A percentile compares a stretch with the other conserved stretches of the same genome.
phyloP scores from a whole-genome alignment of 2,113 vertebrate species.

The Promerops cafer region DNA sequence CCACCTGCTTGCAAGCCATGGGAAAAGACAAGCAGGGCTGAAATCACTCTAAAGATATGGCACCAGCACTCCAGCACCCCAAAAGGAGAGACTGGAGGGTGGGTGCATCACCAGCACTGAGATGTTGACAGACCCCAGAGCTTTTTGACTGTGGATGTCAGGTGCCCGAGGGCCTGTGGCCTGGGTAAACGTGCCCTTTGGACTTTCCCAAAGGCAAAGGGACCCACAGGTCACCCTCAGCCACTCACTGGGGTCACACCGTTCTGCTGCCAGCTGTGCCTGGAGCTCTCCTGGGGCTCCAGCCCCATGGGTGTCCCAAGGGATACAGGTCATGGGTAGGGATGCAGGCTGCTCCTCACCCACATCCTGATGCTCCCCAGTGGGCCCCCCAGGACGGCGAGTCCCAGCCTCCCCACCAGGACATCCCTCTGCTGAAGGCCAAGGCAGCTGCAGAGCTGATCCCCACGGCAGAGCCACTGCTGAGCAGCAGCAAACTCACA shows the following conservation, averaged over 20 bases:
- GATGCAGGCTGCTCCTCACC: neutral
- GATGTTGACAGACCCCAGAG: neutral
- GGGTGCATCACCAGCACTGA: neutral
- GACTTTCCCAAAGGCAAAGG: neutral
- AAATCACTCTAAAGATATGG: neutral
- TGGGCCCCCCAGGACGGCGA: fast-evolving
- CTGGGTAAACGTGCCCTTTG: fast-evolving
- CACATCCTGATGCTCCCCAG: neutral
- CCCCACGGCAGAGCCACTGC: neutral
- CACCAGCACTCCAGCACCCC: neutral
- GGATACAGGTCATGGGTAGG: neutral
- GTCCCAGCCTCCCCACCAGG: neutral
- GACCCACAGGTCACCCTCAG: neutral
- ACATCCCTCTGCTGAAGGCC: neutral
- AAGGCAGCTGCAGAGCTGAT: neutral
- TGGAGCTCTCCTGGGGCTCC: neutral
- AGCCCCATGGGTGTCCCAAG: fast-evolving
- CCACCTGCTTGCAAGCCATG: neutral
- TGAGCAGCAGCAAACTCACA: neutral
- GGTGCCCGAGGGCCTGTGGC: fast-evolving
- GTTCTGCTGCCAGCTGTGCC: neutral
- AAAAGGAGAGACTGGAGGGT: neutral
- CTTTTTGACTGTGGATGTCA: neutral
- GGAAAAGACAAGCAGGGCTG: neutral
- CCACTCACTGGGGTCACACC: neutral